phyloP scores from a whole-genome alignment of 2,888 invertebrate species.

The Scaeva pyrastri region DNA sequence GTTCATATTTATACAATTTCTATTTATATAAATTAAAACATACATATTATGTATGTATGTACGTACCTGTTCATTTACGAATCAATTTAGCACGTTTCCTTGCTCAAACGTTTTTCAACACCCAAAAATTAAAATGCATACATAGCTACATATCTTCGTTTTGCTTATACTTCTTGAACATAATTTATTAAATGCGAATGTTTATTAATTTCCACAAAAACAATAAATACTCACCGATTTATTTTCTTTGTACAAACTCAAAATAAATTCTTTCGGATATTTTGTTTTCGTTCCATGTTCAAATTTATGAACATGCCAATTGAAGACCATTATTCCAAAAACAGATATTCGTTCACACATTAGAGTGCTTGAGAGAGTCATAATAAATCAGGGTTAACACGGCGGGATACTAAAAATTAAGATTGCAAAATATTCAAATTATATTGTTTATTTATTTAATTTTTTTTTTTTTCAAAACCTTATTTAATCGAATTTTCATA shows the following conservation, averaged over 20 bases:
- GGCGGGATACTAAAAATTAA: constrained; percentile 9
- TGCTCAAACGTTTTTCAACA: constrained; percentile 21
- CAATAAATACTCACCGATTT: constrained; percentile 46
- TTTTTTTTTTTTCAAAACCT: neutral
- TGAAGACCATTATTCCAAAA: constrained; percentile 43
- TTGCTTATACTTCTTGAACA: constrained; percentile 45
- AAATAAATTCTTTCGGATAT: constrained; percentile 14
- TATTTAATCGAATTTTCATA: constrained; percentile 21
- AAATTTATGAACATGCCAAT: constrained; percentile 49
- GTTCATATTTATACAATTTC: too few relatives aligned
- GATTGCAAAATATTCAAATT: constrained; percentile 19
- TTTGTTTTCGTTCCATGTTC: neutral
- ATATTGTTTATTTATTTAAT: constrained; percentile 29
- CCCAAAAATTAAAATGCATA: neutral
- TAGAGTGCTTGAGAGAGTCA: constrained; percentile 6
- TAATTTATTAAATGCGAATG: constrained; percentile 57
- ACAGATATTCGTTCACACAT: constrained; percentile 17
- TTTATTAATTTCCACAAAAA: constrained; percentile 59
- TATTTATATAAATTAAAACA: neutral
- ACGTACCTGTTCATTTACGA: neutral
- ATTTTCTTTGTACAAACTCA: constrained; percentile 36
- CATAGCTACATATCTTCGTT: neutral
- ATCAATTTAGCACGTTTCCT: constrained; percentile 25
- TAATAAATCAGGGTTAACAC: constrained; percentile 40
- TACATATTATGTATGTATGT: constrained; percentile 47